These are phyloP conservation scores for Torymus aiolomorphi DNA, from an alignment of 2,888 invertebrate species.

Conservation along the genomic window DNA sequence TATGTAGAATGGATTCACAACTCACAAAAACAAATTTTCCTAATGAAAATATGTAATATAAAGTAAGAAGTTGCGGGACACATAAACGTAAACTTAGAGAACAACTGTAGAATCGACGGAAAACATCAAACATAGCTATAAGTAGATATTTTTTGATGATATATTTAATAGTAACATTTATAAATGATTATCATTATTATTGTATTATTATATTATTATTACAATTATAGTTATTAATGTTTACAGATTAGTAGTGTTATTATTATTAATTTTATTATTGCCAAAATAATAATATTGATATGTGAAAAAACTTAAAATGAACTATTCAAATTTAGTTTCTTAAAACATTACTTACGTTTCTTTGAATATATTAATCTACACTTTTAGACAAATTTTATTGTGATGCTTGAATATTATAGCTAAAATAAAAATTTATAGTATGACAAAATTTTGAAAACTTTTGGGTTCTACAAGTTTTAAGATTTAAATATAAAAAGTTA, in stretches of 20 bases:
- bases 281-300: not conserved
- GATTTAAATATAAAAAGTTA: not conserved
- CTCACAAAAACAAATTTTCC: slow-evolving; percentile 13
- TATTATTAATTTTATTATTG: slow-evolving; percentile 62
- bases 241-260: slow-evolving; percentile 67
- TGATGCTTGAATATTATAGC: not conserved
- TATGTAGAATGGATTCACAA: slow-evolving; percentile 23
- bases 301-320: slow-evolving; percentile 6
- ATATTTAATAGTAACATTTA: slow-evolving; percentile 74
- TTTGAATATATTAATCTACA: not conserved
- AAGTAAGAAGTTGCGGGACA: slow-evolving; percentile 42
- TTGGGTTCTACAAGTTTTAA: not conserved
- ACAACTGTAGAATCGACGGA: slow-evolving; percentile 55
- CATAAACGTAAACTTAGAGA: slow-evolving; percentile 38
- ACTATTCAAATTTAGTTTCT: not conserved
- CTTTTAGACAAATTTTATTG: not conserved
- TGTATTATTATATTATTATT: slow-evolving; percentile 62
- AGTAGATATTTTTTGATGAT: slow-evolving; percentile 72
- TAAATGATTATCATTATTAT: slow-evolving; percentile 71
- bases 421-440: not conserved
- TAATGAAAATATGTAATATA: slow-evolving; percentile 46
- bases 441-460: not conserved
- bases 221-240: slow-evolving; percentile 64
- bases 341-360: not conserved
- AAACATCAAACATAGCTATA: slow-evolving; percentile 39